Conservation (phyloP, 2,888 invertebrate genomes). For the Hermaeophaga mercurialis region DNA sequence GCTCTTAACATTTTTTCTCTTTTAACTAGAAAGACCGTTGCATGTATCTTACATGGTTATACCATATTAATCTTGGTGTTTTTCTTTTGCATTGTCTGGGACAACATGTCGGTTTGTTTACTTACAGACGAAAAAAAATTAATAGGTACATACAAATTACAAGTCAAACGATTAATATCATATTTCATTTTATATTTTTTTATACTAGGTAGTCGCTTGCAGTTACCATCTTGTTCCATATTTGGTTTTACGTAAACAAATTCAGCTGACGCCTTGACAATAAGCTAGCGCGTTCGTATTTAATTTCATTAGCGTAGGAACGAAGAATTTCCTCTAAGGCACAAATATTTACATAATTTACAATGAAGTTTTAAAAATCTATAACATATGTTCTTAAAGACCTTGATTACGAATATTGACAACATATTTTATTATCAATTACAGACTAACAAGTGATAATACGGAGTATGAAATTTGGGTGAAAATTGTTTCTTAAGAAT, state of each 20-base stretch:
- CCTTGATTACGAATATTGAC: too few relatives aligned
- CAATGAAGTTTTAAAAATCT: too few relatives aligned
- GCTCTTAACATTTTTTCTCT: background rate
- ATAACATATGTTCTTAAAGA: too few relatives aligned
- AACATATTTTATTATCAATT: too few relatives aligned
- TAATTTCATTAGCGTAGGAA: background rate
- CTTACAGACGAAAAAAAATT: constrained; percentile 16
- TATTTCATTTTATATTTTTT: constrained; percentile 28
- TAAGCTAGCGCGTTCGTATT: constrained; percentile 12
- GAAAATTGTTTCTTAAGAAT: too few relatives aligned
- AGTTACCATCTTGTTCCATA: constrained; percentile 32
- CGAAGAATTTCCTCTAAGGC: background rate
- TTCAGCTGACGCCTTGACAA: constrained; percentile 34
- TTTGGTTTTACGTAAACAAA: constrained; percentile 35
- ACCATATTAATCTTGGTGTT: constrained; percentile 29
- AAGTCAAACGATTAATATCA: constrained; percentile 26
- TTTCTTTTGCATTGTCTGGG: constrained; percentile 29
- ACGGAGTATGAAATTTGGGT: too few relatives aligned
- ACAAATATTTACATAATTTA: too few relatives aligned
- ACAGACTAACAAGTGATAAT: too few relatives aligned
- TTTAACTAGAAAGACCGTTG: constrained; percentile 10
- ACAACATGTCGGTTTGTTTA: constrained; percentile 30
- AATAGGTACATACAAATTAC: constrained; percentile 27
- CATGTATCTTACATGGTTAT: constrained; percentile 16
- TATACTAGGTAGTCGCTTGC: constrained; percentile 9